Evolutionary conservation across 2,888 invertebrate genomes (phyloP), one percentile per base, ranked within the genome.

Genomic region (Tetanocera ferruginea): DNA sequence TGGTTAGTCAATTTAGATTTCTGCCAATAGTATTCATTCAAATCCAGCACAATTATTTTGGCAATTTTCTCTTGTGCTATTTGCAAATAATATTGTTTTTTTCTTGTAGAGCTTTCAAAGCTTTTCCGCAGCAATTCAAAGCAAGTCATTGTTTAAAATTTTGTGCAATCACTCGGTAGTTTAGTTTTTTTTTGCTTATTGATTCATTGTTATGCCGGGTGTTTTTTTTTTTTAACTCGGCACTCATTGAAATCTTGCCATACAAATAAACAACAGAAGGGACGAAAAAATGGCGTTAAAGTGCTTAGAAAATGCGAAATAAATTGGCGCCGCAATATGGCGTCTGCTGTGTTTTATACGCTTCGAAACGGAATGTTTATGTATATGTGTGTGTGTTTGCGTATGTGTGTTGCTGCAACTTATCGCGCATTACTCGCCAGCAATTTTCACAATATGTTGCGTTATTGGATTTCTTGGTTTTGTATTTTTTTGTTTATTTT

Each of bases 281-380:
- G 9, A 55, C 6, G 23, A 55, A 55, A 55, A 5, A 51, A 69
- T n/a, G 19, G 34, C 51, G 43, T 31, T 69, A 51, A 69, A 43
- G n/a, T 69, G 69, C 49, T 69, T 49, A 69, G 69, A 69, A 69
- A 69, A 69, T 69, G 69, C 51, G 69, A 49, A 49, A 49, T 69
- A 51, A 69, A 69, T 69, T 69, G 49, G 69, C 4, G 49, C 37
- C 23, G 49, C 49, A 37, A 67, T 19, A 55, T 55, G 55, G 19
- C 23, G 55, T 55, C 55, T 55, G 55, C 55, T 23, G 55, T 11
- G 23, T 55, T 55, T n/a, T 43, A 1, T 6, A 43, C 11, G 4
- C 11, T 43, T 43, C 2, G 43, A 11, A 14, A 3, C 14, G 14
- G 66, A 37, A 34, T 66, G 66, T 34, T 34, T 43, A 14, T 43